These are phyloP conservation scores for Lydus trimaculatus DNA, from an alignment of 2,888 invertebrate genomes.

Conservation along the genomic window DNA sequence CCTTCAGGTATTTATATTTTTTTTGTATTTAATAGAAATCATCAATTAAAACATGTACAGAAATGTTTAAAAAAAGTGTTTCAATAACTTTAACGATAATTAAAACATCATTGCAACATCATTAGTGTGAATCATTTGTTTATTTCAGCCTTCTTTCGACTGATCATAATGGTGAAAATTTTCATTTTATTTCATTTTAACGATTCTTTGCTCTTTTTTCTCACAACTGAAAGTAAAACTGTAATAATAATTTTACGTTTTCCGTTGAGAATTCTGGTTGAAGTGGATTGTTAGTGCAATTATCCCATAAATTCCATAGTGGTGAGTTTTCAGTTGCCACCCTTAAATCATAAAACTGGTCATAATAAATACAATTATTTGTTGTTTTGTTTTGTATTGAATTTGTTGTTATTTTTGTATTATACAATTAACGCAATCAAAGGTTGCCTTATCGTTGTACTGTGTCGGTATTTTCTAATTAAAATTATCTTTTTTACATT, in stretches of 20 bases:
- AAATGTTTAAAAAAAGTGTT: neutral
- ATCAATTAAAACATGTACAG: neutral
- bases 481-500: neutral
- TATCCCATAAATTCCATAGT: neutral
- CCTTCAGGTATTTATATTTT: neutral
- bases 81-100: neutral
- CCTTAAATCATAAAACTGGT: neutral
- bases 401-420: neutral
- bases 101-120: neutral
- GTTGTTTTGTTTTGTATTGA: neutral
- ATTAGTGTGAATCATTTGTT: conserved; percentile 4
- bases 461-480: neutral
- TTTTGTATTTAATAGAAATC: neutral
- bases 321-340: neutral
- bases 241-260: neutral
- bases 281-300: neutral
- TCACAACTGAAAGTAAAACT: neutral
- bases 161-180: neutral
- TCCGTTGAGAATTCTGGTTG: neutral
- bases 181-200: neutral
- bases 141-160: neutral
- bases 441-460: neutral
- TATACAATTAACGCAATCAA: neutral
- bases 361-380: neutral
- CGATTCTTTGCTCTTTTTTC: neutral